Evolutionary conservation across 2,888 invertebrate species (phyloP), one percentile per base, ranked within the genome.

Genomic region (Chironomus riparius): DNA sequence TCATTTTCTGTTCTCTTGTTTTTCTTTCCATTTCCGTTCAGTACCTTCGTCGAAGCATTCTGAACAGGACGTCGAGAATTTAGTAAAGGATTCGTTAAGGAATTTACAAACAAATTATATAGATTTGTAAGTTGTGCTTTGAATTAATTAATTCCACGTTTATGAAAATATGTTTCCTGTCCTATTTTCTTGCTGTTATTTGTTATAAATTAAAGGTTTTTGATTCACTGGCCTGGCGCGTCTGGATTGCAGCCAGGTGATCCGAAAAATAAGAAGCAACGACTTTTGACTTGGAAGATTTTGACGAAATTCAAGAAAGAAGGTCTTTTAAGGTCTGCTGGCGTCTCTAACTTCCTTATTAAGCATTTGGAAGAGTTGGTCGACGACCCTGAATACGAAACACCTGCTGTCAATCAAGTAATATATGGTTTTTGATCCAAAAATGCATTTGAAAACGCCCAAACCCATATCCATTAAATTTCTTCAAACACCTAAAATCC

Each of bases 191-290:
- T 22, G 5, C 65, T 4, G 13, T 10, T 38, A 38, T 38, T 38
- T 38, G 38, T 38, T 38, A 0, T 38, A 24, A 18, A 65, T 18
- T n/a, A 71, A 12, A 72, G 72, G 15, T 92, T 90, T 80, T 85
- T 95, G 73, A 91, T 95, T 77, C 93, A 95, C 81, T 94, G 93
- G 89, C 94, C 94, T 48, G 92, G 92, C 4, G 84, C 86, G 22
- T 85, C 87, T n/a, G 86, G 87, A 68, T 79, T 87, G 47, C 81
- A 86, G n/a, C 84, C 86, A 18, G 83, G 84, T n/a, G 88, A 89
- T 80, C 79, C 84, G 1, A 83, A 84, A 47, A 91, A 92, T 80
- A 79, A 81, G 15, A 81, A 85, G 75, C 80, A 89, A n/a, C 84
- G 94, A 47, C 83, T 85, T 47, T 82, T 85, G 73, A 91, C 91